These are phyloP conservation scores for Saxidomus purpurata DNA, from an alignment of 1,140 invertebrate species.

Conservation along the genomic window DNA sequence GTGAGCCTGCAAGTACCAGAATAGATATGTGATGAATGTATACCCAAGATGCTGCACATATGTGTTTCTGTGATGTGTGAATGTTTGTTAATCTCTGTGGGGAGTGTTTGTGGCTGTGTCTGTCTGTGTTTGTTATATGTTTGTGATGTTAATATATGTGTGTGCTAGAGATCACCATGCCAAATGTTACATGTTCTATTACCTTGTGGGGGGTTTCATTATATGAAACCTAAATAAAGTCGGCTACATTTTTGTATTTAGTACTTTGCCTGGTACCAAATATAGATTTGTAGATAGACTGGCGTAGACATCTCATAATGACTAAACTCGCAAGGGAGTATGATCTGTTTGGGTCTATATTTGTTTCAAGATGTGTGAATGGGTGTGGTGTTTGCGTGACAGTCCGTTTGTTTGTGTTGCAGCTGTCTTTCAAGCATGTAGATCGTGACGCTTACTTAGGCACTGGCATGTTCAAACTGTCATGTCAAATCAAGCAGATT, in stretches of 20 bases:
- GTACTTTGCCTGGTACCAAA: too few species aligned
- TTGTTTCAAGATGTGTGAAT: not conserved
- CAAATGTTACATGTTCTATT: not conserved
- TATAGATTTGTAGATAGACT: too few species aligned
- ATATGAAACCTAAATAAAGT: too few species aligned
- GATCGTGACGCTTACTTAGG: constrained; percentile 67
- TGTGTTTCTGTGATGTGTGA: constrained; percentile 1
- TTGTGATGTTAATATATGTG: not conserved
- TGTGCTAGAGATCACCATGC: not conserved
- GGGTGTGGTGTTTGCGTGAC: constrained; percentile 1
- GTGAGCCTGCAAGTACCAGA: constrained; percentile 46
- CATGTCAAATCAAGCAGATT: constrained; percentile 49
- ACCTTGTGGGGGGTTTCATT: too few species aligned
- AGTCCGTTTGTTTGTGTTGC: constrained; percentile 51
- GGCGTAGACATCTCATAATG: too few species aligned
- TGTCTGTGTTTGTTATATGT: constrained; percentile 3
- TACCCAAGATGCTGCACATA: constrained; percentile 51
- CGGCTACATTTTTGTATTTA: too few species aligned
- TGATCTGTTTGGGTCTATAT: not conserved
- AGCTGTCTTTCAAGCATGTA: constrained; percentile 63
- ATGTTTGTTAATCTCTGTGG: not conserved
- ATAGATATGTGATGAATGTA: constrained; percentile 51
- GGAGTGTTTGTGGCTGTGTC: not conserved
- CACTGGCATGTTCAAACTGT: constrained; percentile 65
- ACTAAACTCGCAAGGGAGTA: too few species aligned